Base-by-base conservation (phyloP, 2,113 vertebrate genomes). In the Sardina pilchardus region DNA sequence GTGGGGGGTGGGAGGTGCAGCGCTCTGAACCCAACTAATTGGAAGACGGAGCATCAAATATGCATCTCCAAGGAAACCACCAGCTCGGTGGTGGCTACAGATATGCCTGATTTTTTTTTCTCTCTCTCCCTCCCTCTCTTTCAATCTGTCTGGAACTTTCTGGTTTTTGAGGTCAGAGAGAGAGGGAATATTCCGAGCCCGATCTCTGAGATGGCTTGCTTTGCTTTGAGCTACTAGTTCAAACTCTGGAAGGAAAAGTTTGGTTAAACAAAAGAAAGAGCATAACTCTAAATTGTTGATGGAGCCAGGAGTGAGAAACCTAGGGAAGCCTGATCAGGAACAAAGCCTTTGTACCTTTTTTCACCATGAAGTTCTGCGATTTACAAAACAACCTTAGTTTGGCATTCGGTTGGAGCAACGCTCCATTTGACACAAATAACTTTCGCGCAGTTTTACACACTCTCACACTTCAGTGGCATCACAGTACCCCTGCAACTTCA, bases 41-140 rank as follows among this genome's bases (percentile, higher is more conserved):
- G 82, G 56, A 86, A 84, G 56, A 84, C n/a, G 0, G 81, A 44
- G 47, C 63, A 85, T 81, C 63, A 82, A 53, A 30, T 75, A 67
- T 78, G 45, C 78, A 82, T 84, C 87, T 88, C 82, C 82, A 81
- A 84, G 75, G 85, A 88, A 83, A 88, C 84, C 47, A 59, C 75
- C 81, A 80, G 71, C 43, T 83, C 81, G 53, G 59, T 80, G 53
- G 82, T 78, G 81, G 75, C 71, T 78, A 78, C 71, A 78, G 71
- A 78, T 78, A 78, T 78, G 30, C 9, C 26, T 81, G 71, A 85
- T 85, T 85, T 53, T 50, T 82, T 86, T 9, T 56, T 82, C 53
- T 84, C 82, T 44, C n/a, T 87, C 71, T 47, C 43, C 87, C 86
- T 86, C 86, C 81, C 34, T 39, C 19, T 71, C 2, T 53, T 44